Evolutionary conservation across 2,113 vertebrate genomes (phyloP), one percentile per base, ranked within the genome.

Genomic region (Halcyon malimbica): DNA sequence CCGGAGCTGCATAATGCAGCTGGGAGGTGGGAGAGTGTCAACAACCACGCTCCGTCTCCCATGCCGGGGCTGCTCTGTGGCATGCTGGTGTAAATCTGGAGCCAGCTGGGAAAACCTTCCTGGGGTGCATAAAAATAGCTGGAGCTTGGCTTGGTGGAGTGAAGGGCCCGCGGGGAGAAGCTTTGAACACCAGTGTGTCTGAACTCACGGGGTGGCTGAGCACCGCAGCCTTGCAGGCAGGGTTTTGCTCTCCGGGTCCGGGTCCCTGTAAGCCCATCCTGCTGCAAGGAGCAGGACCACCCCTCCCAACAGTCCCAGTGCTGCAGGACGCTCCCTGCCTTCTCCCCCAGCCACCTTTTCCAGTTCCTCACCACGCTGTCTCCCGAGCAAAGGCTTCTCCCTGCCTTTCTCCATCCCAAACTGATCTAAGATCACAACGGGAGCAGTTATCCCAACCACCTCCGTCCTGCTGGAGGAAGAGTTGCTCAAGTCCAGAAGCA

Each of bases 361-460:
- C 70, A 2, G 6, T 18, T 31, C 56, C 8, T 1, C 13, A 7
- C 63, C 39, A 13, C 3, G 0, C 2, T 0, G 0, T n/a, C 28
- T 13, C 6, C 88, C 17, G 1, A 35, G 53, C 53, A 41, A 16
- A 14, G 2, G 62, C 79, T 73, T 16, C 48, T 37, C 79, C 10
- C 76, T n/a, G 60, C 73, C 83, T 57, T 33, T 8, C 89, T 37
- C 77, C 77, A 46, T 23, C 91, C 88, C 89, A 59, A 83, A 41
- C 64, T 35, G 33, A 94, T 74, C 89, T 86, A 29, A 65, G n/a
- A 14, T 13, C 77, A 19, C 74, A 29, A 51, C 53, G 4, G 90
- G 78, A 94, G 85, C 57, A 6, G 85, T 64, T 87, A 33, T 56
- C 90, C 87, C 63, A 62, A 75, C 41, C 37, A 82, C 62, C 82